Percentiles rank a stretch among this genome's conserved stretches.
phyloP scores from a whole-genome alignment of 2,888 invertebrate genomes.

The Eupithecia vulgata region DNA sequence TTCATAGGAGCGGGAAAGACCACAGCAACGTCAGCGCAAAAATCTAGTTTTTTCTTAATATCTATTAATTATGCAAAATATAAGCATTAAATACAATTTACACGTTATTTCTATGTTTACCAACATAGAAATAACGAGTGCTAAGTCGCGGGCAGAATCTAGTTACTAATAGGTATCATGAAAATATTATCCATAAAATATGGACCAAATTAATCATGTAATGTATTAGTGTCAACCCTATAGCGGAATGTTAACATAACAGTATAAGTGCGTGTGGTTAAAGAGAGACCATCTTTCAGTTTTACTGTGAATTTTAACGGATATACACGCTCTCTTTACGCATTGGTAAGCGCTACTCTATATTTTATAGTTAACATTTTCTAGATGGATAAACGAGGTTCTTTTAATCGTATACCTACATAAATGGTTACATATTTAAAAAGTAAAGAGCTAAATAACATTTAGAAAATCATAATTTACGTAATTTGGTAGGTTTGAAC shows the following conservation, averaged over 20 bases:
- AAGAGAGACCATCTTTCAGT: slow-evolving; percentile 33
- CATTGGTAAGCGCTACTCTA: slow-evolving; percentile 3
- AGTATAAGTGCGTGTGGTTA: slow-evolving; percentile 7
- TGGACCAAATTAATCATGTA: not conserved
- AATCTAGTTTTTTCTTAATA: too few species aligned
- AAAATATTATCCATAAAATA: not conserved
- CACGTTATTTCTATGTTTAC: too few species aligned
- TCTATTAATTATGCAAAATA: too few species aligned
- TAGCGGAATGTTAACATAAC: slow-evolving; percentile 12
- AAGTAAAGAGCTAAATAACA: not conserved
- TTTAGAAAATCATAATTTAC: not conserved
- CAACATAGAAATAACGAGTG: too few species aligned
- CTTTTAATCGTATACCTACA: not conserved
- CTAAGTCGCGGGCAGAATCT: too few species aligned
- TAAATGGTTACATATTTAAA: too few species aligned
- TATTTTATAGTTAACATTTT: not conserved
- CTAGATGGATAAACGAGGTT: not conserved
- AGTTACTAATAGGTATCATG: too few species aligned
- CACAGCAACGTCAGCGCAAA: too few species aligned
- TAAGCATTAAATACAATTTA: too few species aligned
- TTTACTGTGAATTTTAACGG: slow-evolving; percentile 33
- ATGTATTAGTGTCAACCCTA: slow-evolving; percentile 35
- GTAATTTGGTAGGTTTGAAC: not conserved
- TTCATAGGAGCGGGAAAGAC: too few species aligned
- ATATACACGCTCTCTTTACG: slow-evolving; percentile 21